Evolutionary conservation across 2,797 vertebrate species (phyloP), one percentile per base, ranked within the genome.

Genomic region (Morus bassanus): DNA sequence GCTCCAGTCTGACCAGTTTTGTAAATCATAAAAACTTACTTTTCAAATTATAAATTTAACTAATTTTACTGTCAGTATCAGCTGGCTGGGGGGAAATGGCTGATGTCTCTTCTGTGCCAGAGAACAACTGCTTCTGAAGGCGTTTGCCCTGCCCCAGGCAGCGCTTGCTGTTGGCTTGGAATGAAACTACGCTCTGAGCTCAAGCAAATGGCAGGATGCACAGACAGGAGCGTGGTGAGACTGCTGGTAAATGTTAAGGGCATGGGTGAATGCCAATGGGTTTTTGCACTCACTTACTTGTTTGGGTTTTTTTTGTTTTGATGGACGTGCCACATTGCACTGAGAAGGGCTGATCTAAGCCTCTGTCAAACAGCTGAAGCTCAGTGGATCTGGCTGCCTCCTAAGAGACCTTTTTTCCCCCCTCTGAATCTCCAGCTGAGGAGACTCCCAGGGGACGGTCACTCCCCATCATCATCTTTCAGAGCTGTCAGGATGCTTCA

Each of bases 201-300:
- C 72, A 89, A 72, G 64, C 64, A 67, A 97, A 94, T n/a, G 79
- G 85, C 88, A 94, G 79, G 79, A 85, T 84, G 64, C 37, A 78
- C 56, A 91, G 79, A 70, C 75, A 90, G 91, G 48, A 92, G 53
- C 10, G 14, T 73, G 57, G 45, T 41, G 61, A 85, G 72, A 41
- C 48, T 95, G 82, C 75, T 88, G 82, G 77, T 81, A 86, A 93
- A 92, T 75, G 61, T 81, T 90, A 90, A 92, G 69, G 82, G 76
- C 88, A 83, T 33, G 75, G 75, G 53, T 77, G 93, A 92, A 88
- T 85, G 94, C 76, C 88, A 88, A 0, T 37, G 72, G 23, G 59
- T 6, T 95, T 92, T 89, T 94, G 78, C 61, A 61, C 54, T 85
- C 41, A 31, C 43, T 88, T 43, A 23, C 24, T 80, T 69, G 10